Evolutionary conservation across 2,888 invertebrate genomes (phyloP).

Genomic region (Pseudolycoriella hygida): DNA sequence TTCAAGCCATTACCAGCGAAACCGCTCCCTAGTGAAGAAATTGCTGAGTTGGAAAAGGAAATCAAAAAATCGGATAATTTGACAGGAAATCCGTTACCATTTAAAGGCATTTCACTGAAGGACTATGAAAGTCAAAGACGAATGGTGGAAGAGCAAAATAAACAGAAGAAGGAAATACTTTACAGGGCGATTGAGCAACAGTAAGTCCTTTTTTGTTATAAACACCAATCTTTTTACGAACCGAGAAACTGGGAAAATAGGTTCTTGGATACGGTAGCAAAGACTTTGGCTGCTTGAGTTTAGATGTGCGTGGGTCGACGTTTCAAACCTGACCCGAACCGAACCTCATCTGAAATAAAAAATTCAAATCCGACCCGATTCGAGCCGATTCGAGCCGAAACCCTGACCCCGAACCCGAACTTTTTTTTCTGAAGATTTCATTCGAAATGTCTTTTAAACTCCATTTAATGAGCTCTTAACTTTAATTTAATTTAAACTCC

Average conservation of each 20-base stretch:
- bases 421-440: too few relatives aligned
- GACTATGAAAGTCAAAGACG: conserved; percentile 54
- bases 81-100: conserved; percentile 15
- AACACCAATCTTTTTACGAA: not conserved
- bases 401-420: too few relatives aligned
- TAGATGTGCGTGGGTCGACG: too few relatives aligned
- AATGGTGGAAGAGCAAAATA: conserved; percentile 63
- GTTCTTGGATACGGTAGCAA: too few relatives aligned
- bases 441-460: too few relatives aligned
- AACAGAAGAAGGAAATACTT: conserved; percentile 52
- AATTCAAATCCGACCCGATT: too few relatives aligned
- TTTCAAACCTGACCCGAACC: too few relatives aligned
- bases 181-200: conserved; percentile 56
- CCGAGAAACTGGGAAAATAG: not conserved
- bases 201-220: conserved; percentile 24
- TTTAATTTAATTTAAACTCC: too few relatives aligned
- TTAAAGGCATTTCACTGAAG: conserved; percentile 38
- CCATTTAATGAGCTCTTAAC: too few relatives aligned
- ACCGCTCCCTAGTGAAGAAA: conserved; percentile 3
- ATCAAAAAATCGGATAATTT: not conserved
- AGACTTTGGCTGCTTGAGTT: too few relatives aligned
- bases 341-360: too few relatives aligned
- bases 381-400: too few relatives aligned
- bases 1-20: conserved; percentile 12
- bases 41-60: not conserved